These are phyloP conservation scores for Myiotriccus ornatus DNA, from an alignment of 2,797 vertebrate species.

Conservation along the genomic window DNA sequence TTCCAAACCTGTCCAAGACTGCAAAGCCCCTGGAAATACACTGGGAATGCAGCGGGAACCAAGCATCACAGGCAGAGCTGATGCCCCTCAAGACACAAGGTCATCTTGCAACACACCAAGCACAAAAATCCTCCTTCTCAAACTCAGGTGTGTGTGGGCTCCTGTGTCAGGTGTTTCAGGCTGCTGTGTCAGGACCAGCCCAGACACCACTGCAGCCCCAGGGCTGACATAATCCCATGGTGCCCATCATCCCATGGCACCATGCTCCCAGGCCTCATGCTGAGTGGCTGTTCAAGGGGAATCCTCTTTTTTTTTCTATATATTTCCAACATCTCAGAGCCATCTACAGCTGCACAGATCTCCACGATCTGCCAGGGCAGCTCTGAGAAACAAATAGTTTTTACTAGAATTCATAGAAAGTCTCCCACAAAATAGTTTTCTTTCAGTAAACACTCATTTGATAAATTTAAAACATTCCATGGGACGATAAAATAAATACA, in stretches of 20 bases:
- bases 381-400: background rate
- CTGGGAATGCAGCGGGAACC: background rate
- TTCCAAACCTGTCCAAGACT: background rate
- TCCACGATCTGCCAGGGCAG: background rate
- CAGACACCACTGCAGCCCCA: background rate
- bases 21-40: background rate
- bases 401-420: background rate
- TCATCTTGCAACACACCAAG: background rate
- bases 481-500: background rate
- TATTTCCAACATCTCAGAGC: background rate
- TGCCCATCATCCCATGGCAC: background rate
- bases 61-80: background rate
- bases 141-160: accelerated
- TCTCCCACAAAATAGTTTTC: background rate
- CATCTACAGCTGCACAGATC: background rate
- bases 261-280: background rate
- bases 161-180: background rate
- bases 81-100: background rate
- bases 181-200: background rate
- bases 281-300: background rate
- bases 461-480: background rate
- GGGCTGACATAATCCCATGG: background rate
- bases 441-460: background rate
- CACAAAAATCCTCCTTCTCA: background rate
- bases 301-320: accelerated